A percentile compares a stretch with the other conserved stretches of the same genome.
These are phyloP conservation scores for Phodopus roborovskii DNA, from an alignment of 2,113 vertebrate genomes.

Conservation along the genomic window DNA sequence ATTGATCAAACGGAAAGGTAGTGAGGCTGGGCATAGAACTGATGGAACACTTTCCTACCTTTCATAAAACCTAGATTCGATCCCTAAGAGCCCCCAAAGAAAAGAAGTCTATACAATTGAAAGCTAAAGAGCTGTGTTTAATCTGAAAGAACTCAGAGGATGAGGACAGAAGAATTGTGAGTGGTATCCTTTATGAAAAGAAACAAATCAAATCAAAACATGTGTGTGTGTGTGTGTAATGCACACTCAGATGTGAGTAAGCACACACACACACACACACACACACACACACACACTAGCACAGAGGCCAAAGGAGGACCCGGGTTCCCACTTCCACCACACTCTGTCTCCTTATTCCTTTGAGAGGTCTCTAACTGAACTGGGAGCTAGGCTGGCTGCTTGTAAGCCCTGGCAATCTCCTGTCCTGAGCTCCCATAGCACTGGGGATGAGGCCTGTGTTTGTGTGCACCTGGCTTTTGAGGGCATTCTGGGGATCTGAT, in stretches of 20 bases:
- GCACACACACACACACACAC: no score
- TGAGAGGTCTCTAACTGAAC: neutral
- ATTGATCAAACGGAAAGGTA: neutral
- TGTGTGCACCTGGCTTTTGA: neutral
- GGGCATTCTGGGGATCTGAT: neutral
- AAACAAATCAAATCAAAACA: neutral
- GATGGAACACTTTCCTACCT: neutral
- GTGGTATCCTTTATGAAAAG: conserved; percentile 6
- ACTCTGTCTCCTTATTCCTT: neutral
- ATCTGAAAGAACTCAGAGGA: neutral
- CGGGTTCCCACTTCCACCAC: neutral
- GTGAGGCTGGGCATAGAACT: neutral
- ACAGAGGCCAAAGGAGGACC: neutral
- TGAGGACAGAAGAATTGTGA: neutral
- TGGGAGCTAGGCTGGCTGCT: neutral
- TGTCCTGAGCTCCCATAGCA: neutral
- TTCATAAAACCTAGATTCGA: neutral
- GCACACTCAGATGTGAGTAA: neutral
- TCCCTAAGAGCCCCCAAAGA: no score
- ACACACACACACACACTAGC: neutral
- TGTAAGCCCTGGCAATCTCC: neutral
- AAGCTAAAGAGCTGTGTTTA: neutral
- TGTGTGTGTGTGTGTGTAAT: neutral
- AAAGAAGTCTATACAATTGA: neutral
- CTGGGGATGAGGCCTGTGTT: neutral